Conservation (phyloP, 1,140 invertebrate genomes). For the Nylanderia fulva region DNA sequence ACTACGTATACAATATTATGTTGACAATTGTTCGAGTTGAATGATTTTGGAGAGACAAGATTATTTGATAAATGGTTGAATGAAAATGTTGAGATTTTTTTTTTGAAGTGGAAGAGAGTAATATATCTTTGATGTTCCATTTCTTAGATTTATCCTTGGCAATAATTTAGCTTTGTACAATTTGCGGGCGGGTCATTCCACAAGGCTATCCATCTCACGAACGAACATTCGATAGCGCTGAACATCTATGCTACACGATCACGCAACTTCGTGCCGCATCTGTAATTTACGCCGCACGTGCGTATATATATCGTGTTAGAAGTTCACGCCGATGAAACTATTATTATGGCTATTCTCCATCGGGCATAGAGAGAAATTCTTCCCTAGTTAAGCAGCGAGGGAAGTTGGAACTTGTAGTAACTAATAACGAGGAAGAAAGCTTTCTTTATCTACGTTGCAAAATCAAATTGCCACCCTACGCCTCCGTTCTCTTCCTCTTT, state of each 20-base stretch:
- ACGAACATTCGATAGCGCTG: conserved; percentile 49
- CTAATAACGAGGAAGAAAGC: conserved; percentile 74
- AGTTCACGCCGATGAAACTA: conserved; percentile 59
- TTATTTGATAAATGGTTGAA: too few species aligned
- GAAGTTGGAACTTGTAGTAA: conserved; percentile 55
- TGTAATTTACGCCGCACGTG: conserved; percentile 48
- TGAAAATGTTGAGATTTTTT: neutral
- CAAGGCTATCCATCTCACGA: conserved; percentile 54
- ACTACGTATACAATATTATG: neutral
- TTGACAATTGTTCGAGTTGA: conserved; percentile 21
- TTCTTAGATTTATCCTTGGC: neutral
- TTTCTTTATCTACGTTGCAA: conserved; percentile 74
- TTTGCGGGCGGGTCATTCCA: conserved; percentile 34
- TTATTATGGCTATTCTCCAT: conserved; percentile 39
- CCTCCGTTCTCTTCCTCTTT: neutral
- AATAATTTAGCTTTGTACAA: conserved; percentile 24
- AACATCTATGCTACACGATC: conserved; percentile 39
- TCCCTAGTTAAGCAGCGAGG: conserved; percentile 48
- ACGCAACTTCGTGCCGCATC: conserved; percentile 26
- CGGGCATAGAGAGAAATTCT: conserved; percentile 56
- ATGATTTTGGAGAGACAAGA: neutral
- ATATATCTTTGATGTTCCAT: conserved; percentile 31
- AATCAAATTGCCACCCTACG: conserved; percentile 71
- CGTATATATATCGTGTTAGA: conserved; percentile 59
- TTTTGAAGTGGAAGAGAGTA: too few species aligned